Base-by-base conservation (phyloP, 2,888 invertebrate genomes). In the Drosophila kuntzei region DNA sequence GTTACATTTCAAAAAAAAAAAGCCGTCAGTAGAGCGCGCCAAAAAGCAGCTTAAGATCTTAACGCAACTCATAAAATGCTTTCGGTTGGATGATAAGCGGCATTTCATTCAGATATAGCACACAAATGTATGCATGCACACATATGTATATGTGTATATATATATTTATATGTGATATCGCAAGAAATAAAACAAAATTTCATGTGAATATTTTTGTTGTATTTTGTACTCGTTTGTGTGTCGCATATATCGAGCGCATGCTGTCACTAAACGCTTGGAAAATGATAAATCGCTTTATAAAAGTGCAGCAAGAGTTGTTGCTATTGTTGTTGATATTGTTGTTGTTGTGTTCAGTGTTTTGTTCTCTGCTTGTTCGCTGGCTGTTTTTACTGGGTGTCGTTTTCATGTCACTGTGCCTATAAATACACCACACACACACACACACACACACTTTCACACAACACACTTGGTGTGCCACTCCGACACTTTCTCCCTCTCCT, bases 211-310 rank as follows among this genome's bases (percentile, higher is more conserved):
- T 73, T 1, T 49, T 18, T 41, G 20, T 41, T 58, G 29, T 29
- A n/a, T 41, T 9, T 57, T 29, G 53, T 41, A 41, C 20, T 41
- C 53, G 20, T 61, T 46, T 71, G 36, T 63, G 36, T 71, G 59
- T 64, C 53, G 62, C 44, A 36, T 39, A 67, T 74, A 75, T 74
- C 53, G 80, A 66, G 70, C 57, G 81, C 71, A 69, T 57, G 73
- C 86, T 86, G 86, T 86, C 89, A 86, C 66, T 89, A 89, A 87
- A 89, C 79, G 80, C 80, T 82, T 71, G 71, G 49, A 76, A 79
- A 76, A 89, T 89, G 89, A 89, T 89, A 80, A 90, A 89, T 89
- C 77, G 77, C 71, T 89, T 90, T 90, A 90, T 87, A 90, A 89
- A 87, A 90, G 90, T 89, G 90, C 89, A 89, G 89, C 65, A 87